Base-by-base conservation (phyloP, 2,797 vertebrate genomes). In the Cryptoprocta ferox region DNA sequence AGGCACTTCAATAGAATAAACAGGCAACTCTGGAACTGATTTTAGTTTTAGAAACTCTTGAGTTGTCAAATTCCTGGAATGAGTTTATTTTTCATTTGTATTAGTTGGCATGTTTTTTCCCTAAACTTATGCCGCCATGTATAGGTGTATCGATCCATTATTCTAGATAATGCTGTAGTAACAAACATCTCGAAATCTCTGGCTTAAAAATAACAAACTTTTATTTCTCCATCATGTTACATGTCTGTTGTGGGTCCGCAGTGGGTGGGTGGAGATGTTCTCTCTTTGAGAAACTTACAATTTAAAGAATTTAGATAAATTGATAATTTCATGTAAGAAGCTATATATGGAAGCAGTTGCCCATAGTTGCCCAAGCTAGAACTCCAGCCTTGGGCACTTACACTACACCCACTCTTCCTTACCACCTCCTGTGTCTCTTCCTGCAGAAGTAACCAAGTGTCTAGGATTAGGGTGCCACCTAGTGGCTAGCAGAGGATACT, bases 41-140 rank as follows among this genome's bases (percentile, higher is more conserved):
- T 89, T 70, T 71, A 91, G 45, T 94, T 97, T 84, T 73, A 94
- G 63, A 94, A 95, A 91, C 70, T 50, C 42, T 83, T 97, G 61
- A 78, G 45, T 82, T 90, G 14, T 70, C 2, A 16, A n/a, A 53
- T 88, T 56, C 12, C 53, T 79, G 30, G 65, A 90, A 93, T n/a
- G 39, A 63, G 50, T 91, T 95, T 78, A 30, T 70, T 91, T 93
- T 79, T 66, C 37, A 24, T 30, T 35, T 76, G 6, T 70, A 19
- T 48, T 45, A 71, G 53, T 39, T 59, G 82, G 80, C 56, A 35
- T 50, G 18, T 32, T 84, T 83, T 87, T 79, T 13, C 28, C 26
- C 59, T 73, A 28, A 92, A 26, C 42, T 63, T 56, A 11, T 35
- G n/a, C 30, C 79, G 30, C 45, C 16, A 7, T 24, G 19, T 30